Evolutionary conservation across 2,797 vertebrate species (phyloP).

Genomic region (Phoeniculus purpureus): DNA sequence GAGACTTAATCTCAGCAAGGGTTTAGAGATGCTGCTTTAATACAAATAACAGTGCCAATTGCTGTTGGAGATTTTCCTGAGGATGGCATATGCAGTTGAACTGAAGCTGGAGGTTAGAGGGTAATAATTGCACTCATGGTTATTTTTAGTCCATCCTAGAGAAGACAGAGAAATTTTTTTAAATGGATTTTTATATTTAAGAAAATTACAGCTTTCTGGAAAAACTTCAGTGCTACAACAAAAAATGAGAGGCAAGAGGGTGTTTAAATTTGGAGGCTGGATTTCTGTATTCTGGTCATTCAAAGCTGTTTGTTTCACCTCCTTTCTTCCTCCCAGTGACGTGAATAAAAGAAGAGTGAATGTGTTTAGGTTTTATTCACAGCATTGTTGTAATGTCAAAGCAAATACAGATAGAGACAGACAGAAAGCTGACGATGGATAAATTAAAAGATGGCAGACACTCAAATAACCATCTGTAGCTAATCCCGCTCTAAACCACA

Average conservation of each 20-base stretch:
- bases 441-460: constrained; percentile 19
- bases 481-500: constrained; percentile 10
- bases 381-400: constrained; percentile 5
- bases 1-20: not conserved
- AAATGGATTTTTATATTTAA: constrained; percentile 49
- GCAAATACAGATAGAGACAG: constrained; percentile 6
- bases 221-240: constrained; percentile 15
- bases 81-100: not conserved
- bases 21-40: constrained; percentile 32
- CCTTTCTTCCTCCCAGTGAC: not conserved
- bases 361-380: constrained; percentile 49
- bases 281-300: constrained; percentile 33
- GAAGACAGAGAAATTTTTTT: not conserved
- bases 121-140: constrained; percentile 36
- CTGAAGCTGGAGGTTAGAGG: constrained; percentile 46
- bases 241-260: not conserved
- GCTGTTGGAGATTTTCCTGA: constrained; percentile 53
- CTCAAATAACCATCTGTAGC: not conserved
- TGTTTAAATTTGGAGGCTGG: not conserved
- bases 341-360: constrained; percentile 34
- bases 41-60: constrained; percentile 4
- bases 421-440: not conserved
- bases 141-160: constrained; percentile 57
- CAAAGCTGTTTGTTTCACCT: not conserved
- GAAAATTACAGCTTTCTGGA: constrained; percentile 55